Base-by-base conservation (phyloP, 2,888 invertebrate genomes). In the Ommatoiulus sabulosus region DNA sequence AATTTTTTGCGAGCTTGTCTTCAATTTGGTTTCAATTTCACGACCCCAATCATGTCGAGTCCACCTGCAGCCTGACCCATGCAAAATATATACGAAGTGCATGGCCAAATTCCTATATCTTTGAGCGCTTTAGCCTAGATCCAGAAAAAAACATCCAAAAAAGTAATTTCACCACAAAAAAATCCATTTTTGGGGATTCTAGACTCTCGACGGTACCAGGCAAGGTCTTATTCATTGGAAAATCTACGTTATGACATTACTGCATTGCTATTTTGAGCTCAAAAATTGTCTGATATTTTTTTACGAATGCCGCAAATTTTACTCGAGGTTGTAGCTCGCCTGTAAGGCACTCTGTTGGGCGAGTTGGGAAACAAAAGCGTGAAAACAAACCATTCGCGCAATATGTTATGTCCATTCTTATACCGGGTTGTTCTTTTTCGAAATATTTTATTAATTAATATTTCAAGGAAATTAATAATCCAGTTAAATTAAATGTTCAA, bases 21-120 rank as follows among this genome's bases (percentile, higher is more conserved):
- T 72, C 72, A 72, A 72, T 72, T 72, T 72, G 72, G 72, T 72
- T 72, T 72, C 72, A 20, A 72, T 72, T 72, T 24, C 72, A 24
- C 24, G 20, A 72, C 72, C 72, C 72, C 72, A 72, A 72, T 72
- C 72, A 24, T 72, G 24, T n/a, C 72, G 24, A 24, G 63, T 72
- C 72, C 24, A 72, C 72, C 72, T 72, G 24, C 72, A 72, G 20
- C 24, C 72, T 72, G 72, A 72, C 72, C 72, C 72, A 24, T 24
- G 24, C 72, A 72, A 72, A 72, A 72, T 72, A 10, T 24, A 72
- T 24, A n/a, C 72, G 20, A n/a, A n/a, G 20, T 63, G n/a, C n/a
- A n/a, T 46, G 10, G 46, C 46, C 46, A 46, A 7, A 63, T 63
- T 63, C 7, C 63, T n/a, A 20, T 46, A 63, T n/a, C 63, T 72